Percentiles rank a stretch among this genome's conserved stretches.
Evolutionary conservation across 2,797 vertebrate species (phyloP).

Genomic region (Propithecus perrieri): DNA sequence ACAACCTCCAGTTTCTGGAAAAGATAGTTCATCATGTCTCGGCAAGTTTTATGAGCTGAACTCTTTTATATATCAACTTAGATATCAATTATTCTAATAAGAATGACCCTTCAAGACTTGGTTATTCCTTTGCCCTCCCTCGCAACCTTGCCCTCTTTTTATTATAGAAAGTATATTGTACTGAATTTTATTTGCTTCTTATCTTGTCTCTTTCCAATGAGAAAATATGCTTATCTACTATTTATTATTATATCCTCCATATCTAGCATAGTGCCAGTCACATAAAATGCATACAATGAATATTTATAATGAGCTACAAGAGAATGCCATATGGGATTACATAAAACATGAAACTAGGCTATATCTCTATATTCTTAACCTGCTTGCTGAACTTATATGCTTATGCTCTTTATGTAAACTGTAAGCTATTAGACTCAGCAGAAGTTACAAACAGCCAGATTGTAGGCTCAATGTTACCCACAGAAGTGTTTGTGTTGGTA

Average conservation of each 20-base stretch:
- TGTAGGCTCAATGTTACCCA: not conserved
- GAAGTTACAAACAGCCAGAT: slow-evolving; percentile 55
- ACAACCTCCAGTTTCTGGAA: not conserved
- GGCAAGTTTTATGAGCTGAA: not conserved
- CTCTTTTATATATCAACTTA: not conserved
- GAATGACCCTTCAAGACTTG: not conserved
- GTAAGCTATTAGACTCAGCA: slow-evolving; percentile 27
- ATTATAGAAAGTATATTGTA: not conserved
- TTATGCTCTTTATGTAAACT: slow-evolving; percentile 55
- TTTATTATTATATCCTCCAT: slow-evolving; percentile 36
- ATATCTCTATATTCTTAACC: slow-evolving; percentile 62
- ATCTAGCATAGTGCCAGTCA: slow-evolving; percentile 32
- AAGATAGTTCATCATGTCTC: not conserved
- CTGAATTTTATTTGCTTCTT: not conserved
- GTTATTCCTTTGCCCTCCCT: not conserved
- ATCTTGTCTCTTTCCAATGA: not conserved
- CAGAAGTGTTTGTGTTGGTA: slow-evolving; percentile 41
- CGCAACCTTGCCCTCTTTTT: not conserved
- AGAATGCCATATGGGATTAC: slow-evolving; percentile 60
- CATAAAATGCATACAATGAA: slow-evolving; percentile 58
- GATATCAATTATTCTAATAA: not conserved
- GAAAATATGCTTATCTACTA: not conserved
- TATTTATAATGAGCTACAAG: slow-evolving; percentile 65
- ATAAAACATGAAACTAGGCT: slow-evolving; percentile 55
- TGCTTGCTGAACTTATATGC: slow-evolving; percentile 39